Evolutionary conservation across 2,888 invertebrate genomes (phyloP), one percentile per base, ranked within the genome.

Genomic region (Camptogramma bilineatum): DNA sequence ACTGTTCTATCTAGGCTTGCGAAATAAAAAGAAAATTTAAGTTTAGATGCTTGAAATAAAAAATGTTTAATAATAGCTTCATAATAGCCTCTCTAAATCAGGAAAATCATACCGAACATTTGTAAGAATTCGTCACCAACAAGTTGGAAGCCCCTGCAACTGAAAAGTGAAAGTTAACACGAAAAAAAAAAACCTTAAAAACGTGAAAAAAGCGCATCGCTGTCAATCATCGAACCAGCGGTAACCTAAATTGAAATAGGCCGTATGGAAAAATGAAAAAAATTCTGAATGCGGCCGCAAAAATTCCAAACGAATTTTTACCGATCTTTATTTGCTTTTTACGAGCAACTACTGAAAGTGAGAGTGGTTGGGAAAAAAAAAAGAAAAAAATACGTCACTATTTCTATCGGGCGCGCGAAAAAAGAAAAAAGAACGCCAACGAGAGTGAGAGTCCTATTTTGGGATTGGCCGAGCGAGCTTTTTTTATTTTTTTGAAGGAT

Each of bases 291-390:
- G 76, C 81, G 73, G 75, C 79, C 81, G 74, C 75, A 79, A 86
- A 87, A 89, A 88, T 86, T 79, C 79, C 84, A 77, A 80, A 82
- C 81, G 83, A 82, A 76, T 83, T 87, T 89, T 89, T 86, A 82
- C 84, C 84, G 78, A 90, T 90, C 86, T 90, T 89, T 91, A 90
- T 92, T 91, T 88, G 90, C 87, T 85, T 88, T 88, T 90, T 85
- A 85, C 87, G 87, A 86, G 85, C 86, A 81, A 86, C 87, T 83
- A 86, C 48, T 80, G 85, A 92, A 87, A 92, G 82, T 78, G 91
- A 89, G 83, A 90, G 90, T 85, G 80, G 80, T 70, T 19, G 77
- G 79, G n/a, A n/a, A 76, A 84, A 87, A 88, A 88, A 90, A 87
- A 83, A 84, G 44, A 86, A 89, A 90, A 88, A 90, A 90, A 88